phyloP scores from a whole-genome alignment of 2,888 invertebrate genomes.

The Drosophila tripunctata region DNA sequence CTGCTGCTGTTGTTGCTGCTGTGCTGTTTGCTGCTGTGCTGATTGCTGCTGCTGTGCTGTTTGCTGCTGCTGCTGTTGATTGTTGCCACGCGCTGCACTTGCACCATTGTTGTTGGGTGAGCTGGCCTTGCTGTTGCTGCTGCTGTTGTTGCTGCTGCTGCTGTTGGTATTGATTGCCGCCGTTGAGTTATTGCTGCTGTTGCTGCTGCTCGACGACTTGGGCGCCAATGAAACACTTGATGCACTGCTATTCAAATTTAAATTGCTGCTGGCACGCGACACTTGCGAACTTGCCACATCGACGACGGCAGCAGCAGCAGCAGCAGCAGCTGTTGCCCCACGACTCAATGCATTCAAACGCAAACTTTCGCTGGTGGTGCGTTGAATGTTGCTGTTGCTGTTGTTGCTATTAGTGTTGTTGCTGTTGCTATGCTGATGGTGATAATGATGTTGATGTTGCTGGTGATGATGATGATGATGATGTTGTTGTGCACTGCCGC shows the following conservation, averaged over 20 bases:
- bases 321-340: slow-evolving; percentile 26
- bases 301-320: slow-evolving; percentile 17
- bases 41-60: slow-evolving; percentile 21
- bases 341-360: slow-evolving; percentile 84
- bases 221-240: slow-evolving; percentile 68
- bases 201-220: slow-evolving; percentile 63
- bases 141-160: slow-evolving; percentile 23
- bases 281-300: slow-evolving; percentile 26
- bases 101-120: slow-evolving; percentile 80
- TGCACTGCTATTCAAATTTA: slow-evolving; percentile 40
- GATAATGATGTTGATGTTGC: slow-evolving; percentile 52
- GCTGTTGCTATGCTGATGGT: slow-evolving; percentile 49
- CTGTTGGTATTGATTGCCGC: slow-evolving; percentile 12
- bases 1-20: slow-evolving; percentile 43
- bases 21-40: slow-evolving; percentile 24
- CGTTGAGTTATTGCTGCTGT: slow-evolving; percentile 49
- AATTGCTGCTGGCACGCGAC: slow-evolving; percentile 42
- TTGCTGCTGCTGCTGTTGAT: slow-evolving; percentile 23
- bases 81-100: slow-evolving; percentile 27
- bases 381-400: slow-evolving; percentile 85
- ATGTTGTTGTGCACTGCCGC: slow-evolving; percentile 60
- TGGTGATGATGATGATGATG: slow-evolving; percentile 57
- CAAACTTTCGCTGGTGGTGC: slow-evolving; percentile 90
- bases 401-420: slow-evolving; percentile 40
- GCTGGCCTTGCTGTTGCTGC: slow-evolving; percentile 67